Conservation (phyloP, 2,797 vertebrate species). For the Platyrinchus mystaceus region DNA sequence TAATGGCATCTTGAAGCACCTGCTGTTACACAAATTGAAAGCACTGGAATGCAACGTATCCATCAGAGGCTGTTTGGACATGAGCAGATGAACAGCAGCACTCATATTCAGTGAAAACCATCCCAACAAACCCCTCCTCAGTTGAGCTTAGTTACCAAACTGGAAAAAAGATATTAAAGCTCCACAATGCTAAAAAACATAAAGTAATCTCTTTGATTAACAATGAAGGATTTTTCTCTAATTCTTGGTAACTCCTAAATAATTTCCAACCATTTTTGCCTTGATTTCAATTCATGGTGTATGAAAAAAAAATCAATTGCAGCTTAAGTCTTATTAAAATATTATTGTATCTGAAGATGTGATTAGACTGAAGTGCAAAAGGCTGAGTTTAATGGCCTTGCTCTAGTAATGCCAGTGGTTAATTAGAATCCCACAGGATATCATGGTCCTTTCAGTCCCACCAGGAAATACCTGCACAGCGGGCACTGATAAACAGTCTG, state of each 20-base stretch:
- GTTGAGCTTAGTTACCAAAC: background rate
- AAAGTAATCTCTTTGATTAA: slow-evolving; percentile 14
- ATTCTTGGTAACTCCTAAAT: slow-evolving; percentile 16
- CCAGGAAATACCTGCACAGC: background rate
- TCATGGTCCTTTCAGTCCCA: background rate
- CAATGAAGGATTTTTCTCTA: background rate
- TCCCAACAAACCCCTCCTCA: background rate
- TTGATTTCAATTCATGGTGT: background rate
- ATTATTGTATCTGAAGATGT: slow-evolving; percentile 40
- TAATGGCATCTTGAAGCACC: background rate
- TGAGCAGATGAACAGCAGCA: background rate
- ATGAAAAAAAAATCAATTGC: slow-evolving; percentile 13
- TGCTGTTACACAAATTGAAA: slow-evolving; percentile 10
- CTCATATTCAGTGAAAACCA: background rate
- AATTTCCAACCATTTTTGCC: background rate
- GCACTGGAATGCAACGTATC: background rate
- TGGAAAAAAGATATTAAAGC: background rate
- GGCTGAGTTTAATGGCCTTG: background rate
- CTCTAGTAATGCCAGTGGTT: background rate
- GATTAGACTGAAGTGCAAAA: slow-evolving; percentile 10
- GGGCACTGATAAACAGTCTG: background rate
- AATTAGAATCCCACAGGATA: background rate
- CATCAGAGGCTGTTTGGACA: background rate
- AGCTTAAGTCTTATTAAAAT: slow-evolving; percentile 38
- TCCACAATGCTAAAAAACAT: background rate